Evolutionary conservation across 2,797 vertebrate species (phyloP).

Genomic region (Eurystomus glaucurus): DNA sequence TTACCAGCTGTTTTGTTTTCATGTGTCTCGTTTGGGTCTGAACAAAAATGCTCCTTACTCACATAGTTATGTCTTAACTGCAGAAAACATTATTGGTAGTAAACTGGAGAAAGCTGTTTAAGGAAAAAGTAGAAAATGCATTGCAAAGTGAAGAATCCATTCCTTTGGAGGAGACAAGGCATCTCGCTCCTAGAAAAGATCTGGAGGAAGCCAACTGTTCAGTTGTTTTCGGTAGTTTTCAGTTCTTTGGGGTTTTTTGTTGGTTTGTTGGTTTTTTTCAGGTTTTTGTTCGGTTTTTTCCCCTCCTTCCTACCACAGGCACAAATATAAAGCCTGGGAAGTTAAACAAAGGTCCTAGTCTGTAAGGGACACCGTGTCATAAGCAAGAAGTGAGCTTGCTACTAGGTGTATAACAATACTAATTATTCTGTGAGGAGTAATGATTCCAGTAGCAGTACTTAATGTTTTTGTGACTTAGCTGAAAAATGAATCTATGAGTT

Average conservation of each 20-base stretch:
- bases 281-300: background rate
- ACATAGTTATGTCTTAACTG: background rate
- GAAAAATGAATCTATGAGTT: background rate
- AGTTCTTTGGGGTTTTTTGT: background rate
- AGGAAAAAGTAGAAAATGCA: background rate
- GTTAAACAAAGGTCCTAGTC: background rate
- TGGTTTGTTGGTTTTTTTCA: too few species aligned
- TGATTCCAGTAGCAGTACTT: background rate
- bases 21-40: background rate
- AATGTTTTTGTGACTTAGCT: background rate
- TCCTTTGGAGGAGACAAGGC: background rate
- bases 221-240: background rate
- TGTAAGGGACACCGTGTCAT: background rate
- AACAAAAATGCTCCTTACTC: background rate
- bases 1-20: background rate
- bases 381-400: background rate
- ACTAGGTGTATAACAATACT: background rate
- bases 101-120: background rate
- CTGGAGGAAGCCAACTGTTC: background rate
- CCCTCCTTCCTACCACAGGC: accelerated
- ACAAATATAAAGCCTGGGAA: background rate
- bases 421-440: background rate
- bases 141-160: background rate
- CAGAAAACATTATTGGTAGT: background rate
- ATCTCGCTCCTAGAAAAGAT: background rate